These are phyloP conservation scores for Ecliptopera silaceata DNA, from an alignment of 2,888 invertebrate genomes.

Conservation along the genomic window DNA sequence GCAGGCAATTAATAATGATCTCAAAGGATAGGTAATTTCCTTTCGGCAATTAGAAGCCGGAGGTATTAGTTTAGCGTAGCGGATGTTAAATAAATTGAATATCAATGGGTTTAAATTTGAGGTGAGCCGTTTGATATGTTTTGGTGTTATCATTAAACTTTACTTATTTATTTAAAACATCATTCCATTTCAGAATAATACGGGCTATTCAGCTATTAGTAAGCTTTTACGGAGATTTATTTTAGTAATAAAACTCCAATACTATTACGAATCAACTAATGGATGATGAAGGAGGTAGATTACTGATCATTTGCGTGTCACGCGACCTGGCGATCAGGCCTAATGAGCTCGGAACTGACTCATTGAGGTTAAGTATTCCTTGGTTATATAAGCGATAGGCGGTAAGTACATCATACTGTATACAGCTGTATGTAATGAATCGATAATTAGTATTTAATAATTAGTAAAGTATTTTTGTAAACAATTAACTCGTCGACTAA, in stretches of 20 bases:
- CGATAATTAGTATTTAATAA: no score
- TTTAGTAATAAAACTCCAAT: slow-evolving; percentile 6
- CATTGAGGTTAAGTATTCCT: slow-evolving; percentile 5
- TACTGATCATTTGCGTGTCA: slow-evolving; percentile 27
- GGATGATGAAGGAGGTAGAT: slow-evolving; percentile 23
- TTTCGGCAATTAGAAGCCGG: slow-evolving; percentile 19
- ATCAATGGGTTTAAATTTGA: slow-evolving; percentile 10
- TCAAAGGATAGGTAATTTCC: slow-evolving; percentile 20
- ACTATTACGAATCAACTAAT: slow-evolving; percentile 9
- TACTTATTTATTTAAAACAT: background rate
- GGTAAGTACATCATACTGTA: background rate
- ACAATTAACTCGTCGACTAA: no score
- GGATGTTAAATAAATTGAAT: slow-evolving; percentile 25
- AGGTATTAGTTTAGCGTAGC: slow-evolving; percentile 14
- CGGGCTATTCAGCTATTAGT: no score
- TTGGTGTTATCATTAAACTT: no score
- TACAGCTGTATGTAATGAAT: no score
- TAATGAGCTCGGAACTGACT: slow-evolving; percentile 16
- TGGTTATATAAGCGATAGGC: background rate
- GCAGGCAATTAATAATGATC: slow-evolving; percentile 18
- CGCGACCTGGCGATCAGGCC: slow-evolving; percentile 22
- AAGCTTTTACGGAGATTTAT: no score
- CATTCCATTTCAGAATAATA: no score
- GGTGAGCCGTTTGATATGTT: background rate
- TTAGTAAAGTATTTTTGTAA: no score